phyloP scores from a whole-genome alignment of 37 sponge, comb jelly and placozoan genomes.

The Bolinopsis microptera region DNA sequence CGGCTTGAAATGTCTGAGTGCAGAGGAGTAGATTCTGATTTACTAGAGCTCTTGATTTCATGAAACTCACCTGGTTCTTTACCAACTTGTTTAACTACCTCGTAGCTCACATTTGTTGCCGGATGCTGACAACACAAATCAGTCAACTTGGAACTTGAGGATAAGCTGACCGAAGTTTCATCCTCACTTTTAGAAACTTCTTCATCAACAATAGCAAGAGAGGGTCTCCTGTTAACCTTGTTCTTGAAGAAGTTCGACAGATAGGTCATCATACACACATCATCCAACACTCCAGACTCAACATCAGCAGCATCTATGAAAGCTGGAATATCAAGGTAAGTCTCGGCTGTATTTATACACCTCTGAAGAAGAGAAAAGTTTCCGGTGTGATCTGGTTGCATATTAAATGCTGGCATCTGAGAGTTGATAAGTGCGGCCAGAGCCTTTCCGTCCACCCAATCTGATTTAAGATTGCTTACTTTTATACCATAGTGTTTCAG shows the following conservation, averaged over 20 bases:
- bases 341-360: not conserved
- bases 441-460: constrained; percentile 13
- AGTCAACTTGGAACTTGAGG: too few relatives aligned
- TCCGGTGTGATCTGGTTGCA: not conserved
- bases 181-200: not conserved
- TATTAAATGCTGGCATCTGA: not conserved
- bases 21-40: not conserved
- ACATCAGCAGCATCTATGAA: not conserved
- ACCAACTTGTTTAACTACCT: not conserved
- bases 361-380: not conserved
- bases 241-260: not conserved
- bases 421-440: not conserved
- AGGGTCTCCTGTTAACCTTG: not conserved
- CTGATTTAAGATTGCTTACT: not conserved
- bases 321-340: not conserved
- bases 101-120: not conserved
- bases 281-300: not conserved
- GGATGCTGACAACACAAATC: too few relatives aligned
- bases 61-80: not conserved
- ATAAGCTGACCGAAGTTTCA: not conserved
- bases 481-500: not conserved
- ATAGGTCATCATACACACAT: constrained; percentile 15
- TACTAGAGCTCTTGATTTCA: not conserved
- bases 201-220: not conserved
- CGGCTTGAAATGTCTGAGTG: not conserved